Conservation (phyloP, 2,888 invertebrate species). For the Bursaphelenchus okinawaensis region DNA sequence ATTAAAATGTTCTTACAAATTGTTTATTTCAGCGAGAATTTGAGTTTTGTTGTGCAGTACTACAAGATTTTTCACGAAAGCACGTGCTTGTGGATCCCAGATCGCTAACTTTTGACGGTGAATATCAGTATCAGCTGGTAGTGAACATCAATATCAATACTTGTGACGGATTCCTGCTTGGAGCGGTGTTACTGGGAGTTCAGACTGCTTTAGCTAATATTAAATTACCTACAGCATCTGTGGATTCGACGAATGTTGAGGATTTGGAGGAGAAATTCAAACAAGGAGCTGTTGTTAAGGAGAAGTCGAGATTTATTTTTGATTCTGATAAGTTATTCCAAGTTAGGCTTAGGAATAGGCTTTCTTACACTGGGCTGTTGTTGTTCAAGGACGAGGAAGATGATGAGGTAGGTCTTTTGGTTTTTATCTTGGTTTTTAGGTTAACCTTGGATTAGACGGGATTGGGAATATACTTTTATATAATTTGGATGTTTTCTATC, state of each 20-base stretch:
- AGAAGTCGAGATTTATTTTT: background rate
- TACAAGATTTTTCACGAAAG: background rate
- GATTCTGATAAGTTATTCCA: background rate
- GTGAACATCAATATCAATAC: conserved; percentile 10
- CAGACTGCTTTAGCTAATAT: conserved; percentile 3
- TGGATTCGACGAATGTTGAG: background rate
- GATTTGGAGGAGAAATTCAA: background rate
- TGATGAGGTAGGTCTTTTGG: conserved; percentile 13
- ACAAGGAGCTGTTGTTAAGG: background rate
- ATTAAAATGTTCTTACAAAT: background rate
- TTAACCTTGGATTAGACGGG: too few relatives aligned
- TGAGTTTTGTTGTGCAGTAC: conserved; percentile 4
- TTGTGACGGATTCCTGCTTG: conserved; percentile 9
- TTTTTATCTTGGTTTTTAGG: too few relatives aligned
- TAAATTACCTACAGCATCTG: background rate
- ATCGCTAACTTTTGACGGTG: conserved; percentile 1
- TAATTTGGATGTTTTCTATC: too few relatives aligned
- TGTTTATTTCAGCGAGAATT: conserved; percentile 7
- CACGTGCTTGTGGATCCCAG: conserved; percentile 4
- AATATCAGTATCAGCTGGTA: conserved; percentile 8
- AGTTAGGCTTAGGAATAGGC: background rate
- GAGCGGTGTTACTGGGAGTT: conserved; percentile 1
- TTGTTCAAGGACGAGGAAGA: conserved; percentile 2
- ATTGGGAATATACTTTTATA: too few relatives aligned
- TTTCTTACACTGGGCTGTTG: conserved; percentile 2